Percentiles rank a stretch among this genome's conserved stretches.
These are phyloP conservation scores for Ciona savignyi DNA, from an alignment of 23 tunicate genomes.

Conservation along the genomic window DNA sequence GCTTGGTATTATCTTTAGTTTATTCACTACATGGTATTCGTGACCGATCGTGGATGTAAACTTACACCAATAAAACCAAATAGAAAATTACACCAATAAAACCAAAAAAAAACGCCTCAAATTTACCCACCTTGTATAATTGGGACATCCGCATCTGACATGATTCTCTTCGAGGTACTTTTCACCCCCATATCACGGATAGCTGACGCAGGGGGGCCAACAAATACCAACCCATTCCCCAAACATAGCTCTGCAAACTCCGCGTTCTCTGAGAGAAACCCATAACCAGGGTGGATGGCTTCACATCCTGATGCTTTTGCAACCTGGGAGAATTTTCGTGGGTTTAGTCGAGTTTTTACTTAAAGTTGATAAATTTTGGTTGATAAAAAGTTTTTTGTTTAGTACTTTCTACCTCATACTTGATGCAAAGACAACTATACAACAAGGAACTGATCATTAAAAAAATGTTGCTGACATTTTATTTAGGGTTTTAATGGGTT, in stretches of 20 bases:
- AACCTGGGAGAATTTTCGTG: too few species aligned
- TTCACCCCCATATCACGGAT: slow-evolving; percentile 98
- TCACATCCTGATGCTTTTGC: slow-evolving; percentile 62
- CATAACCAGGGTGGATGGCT: slow-evolving; percentile 98
- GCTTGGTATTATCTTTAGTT: not conserved
- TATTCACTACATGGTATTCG: too few species aligned
- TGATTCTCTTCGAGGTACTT: slow-evolving; percentile 79
- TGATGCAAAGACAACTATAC: too few species aligned
- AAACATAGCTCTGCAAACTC: slow-evolving; percentile 93
- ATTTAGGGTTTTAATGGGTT: too few species aligned
- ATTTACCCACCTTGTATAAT: slow-evolving; percentile 46
- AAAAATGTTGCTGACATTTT: too few species aligned
- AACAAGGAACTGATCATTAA: too few species aligned
- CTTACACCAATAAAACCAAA: too few species aligned
- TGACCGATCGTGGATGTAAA: too few species aligned
- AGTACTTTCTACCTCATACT: too few species aligned
- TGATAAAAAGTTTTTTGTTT: too few species aligned
- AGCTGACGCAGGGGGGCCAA: slow-evolving; percentile 96
- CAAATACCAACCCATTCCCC: slow-evolving; percentile 56
- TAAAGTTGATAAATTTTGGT: too few species aligned
- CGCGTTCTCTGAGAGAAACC: slow-evolving; percentile 94
- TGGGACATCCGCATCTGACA: slow-evolving; percentile 81
- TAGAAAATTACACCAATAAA: not conserved
- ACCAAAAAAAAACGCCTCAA: not conserved
- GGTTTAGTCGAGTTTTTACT: too few species aligned